A percentile compares a stretch with the other conserved stretches of the same genome.
These are phyloP conservation scores for Monopis laevigella DNA, from an alignment of 2,888 invertebrate species.

Conservation along the genomic window DNA sequence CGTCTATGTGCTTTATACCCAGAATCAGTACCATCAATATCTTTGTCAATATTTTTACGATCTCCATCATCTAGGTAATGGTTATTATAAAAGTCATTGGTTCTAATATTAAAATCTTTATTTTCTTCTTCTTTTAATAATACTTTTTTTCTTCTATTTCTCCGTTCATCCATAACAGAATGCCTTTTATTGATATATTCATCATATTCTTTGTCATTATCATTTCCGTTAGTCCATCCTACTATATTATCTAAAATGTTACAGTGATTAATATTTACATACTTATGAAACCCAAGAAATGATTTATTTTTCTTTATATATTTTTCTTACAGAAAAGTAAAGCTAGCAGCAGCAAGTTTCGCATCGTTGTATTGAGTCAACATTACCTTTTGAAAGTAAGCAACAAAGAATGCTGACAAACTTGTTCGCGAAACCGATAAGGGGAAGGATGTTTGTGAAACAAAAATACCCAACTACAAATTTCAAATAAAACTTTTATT, in stretches of 20 bases:
- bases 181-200: conserved; percentile 43
- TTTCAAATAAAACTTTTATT: too few relatives aligned
- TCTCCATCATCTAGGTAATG: too few relatives aligned
- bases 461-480: too few relatives aligned
- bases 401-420: too few relatives aligned
- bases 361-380: conserved; percentile 32
- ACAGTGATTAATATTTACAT: background rate
- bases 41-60: too few relatives aligned
- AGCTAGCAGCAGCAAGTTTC: conserved; percentile 43
- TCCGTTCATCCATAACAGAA: conserved; percentile 38
- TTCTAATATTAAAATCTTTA: too few relatives aligned
- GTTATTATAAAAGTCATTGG: too few relatives aligned
- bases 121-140: conserved; percentile 36
- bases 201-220: conserved; percentile 42
- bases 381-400: too few relatives aligned
- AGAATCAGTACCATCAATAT: conserved; percentile 26
- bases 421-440: too few relatives aligned
- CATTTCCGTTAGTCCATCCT: background rate
- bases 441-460: too few relatives aligned
- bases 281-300: background rate
- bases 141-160: conserved; percentile 49
- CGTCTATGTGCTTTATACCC: background rate
- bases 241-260: conserved; percentile 5
- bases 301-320: background rate
- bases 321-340: conserved; percentile 47